Conservation (phyloP, 2,888 invertebrate species). For the Cephus spinipes region DNA sequence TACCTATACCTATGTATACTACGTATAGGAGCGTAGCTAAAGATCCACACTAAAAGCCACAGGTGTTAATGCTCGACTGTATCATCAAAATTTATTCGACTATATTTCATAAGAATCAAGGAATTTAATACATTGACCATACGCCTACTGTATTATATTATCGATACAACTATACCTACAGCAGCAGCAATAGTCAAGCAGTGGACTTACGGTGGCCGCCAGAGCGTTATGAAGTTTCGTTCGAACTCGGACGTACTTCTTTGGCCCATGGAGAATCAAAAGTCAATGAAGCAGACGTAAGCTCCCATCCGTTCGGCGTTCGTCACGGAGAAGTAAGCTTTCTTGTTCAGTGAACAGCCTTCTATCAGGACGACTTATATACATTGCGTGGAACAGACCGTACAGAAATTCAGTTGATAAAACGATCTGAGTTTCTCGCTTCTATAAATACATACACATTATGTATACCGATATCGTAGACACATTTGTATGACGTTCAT, state of each 20-base stretch:
- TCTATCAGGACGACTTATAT: neutral
- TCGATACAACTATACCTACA: neutral
- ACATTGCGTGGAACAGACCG: neutral
- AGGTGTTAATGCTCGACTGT: neutral
- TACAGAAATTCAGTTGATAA: neutral
- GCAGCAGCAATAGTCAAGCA: neutral
- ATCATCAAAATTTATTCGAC: neutral
- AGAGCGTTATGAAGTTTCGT: neutral
- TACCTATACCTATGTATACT: neutral
- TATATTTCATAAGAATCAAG: neutral
- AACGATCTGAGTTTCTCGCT: neutral
- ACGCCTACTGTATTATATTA: neutral
- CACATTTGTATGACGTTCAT: neutral
- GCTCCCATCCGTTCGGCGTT: constrained; percentile 25
- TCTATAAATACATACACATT: too few relatives aligned
- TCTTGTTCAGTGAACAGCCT: constrained; percentile 25
- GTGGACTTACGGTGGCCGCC: neutral
- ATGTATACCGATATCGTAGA: too few relatives aligned
- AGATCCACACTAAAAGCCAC: neutral
- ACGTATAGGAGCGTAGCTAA: neutral
- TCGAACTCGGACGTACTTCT: neutral
- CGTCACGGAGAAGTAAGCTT: constrained; percentile 24
- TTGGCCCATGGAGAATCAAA: neutral
- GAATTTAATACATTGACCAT: neutral
- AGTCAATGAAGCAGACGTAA: constrained; percentile 15